A percentile compares a stretch with the other conserved stretches of the same genome.
These are phyloP conservation scores for Xylota segnis DNA, from an alignment of 2,888 invertebrate genomes.

Conservation along the genomic window DNA sequence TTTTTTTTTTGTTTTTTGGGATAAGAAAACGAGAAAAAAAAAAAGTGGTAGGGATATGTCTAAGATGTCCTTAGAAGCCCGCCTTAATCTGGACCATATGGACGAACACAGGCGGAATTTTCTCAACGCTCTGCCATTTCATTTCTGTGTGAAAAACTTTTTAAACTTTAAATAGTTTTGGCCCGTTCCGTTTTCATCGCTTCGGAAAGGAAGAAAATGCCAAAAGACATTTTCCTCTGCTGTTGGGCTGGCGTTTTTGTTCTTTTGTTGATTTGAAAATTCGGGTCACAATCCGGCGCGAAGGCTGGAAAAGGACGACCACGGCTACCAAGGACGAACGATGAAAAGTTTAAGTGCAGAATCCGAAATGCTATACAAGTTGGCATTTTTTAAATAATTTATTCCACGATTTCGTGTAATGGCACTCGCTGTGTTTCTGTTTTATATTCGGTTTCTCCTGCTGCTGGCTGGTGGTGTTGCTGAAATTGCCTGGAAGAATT, in stretches of 20 bases:
- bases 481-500: conserved; percentile 69
- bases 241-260: conserved; percentile 24
- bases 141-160: conserved; percentile 40
- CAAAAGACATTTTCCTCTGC: conserved; percentile 47
- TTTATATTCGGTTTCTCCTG: conserved; percentile 51
- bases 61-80: conserved; percentile 17
- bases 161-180: conserved; percentile 71
- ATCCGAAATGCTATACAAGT: conserved; percentile 72
- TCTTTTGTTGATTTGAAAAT: conserved; percentile 60
- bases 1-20: background rate
- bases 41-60: conserved; percentile 16
- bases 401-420: conserved; percentile 76
- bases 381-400: conserved; percentile 73
- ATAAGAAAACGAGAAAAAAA: background rate
- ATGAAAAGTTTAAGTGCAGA: conserved; percentile 75
- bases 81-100: conserved; percentile 62
- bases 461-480: conserved; percentile 47
- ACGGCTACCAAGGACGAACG: conserved; percentile 65
- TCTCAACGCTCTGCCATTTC: conserved; percentile 16
- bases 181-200: conserved; percentile 39
- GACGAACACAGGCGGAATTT: conserved; percentile 39
- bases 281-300: conserved; percentile 68
- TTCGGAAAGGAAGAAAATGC: conserved; percentile 51
- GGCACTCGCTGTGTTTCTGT: conserved; percentile 70
- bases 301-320: conserved; percentile 44